These are phyloP conservation scores for Hippolais icterina DNA, from an alignment of 2,113 vertebrate species.

Conservation along the genomic window DNA sequence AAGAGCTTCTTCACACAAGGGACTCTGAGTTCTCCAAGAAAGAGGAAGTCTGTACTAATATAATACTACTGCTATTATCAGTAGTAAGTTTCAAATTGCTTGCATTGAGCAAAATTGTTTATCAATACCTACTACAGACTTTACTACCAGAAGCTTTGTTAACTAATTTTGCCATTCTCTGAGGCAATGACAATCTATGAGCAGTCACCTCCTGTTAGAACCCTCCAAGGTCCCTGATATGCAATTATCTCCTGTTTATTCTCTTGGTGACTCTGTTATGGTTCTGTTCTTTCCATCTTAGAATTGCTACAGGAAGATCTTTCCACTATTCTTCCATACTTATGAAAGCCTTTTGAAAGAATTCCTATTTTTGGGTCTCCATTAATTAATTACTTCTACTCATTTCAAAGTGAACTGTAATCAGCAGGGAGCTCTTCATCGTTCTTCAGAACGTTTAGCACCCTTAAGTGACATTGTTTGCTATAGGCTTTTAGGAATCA, in stretches of 20 bases:
- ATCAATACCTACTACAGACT: not conserved
- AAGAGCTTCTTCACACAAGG: not conserved
- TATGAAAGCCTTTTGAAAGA: not conserved
- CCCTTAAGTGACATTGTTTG: not conserved
- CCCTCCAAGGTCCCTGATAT: not conserved
- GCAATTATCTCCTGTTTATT: not conserved
- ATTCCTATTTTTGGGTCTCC: not conserved
- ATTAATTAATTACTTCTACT: constrained; percentile 8
- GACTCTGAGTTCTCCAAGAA: not conserved
- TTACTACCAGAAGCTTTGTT: not conserved
- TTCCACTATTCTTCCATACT: not conserved
- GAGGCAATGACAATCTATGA: not conserved
- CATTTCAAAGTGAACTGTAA: not conserved
- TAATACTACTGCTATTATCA: not conserved
- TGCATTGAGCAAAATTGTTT: not conserved
- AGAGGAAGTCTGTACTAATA: not conserved
- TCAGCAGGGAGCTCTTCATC: not conserved
- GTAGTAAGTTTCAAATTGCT: not conserved
- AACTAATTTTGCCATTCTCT: not conserved
- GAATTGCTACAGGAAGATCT: not conserved
- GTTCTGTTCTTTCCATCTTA: not conserved
- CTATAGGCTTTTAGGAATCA: not conserved
- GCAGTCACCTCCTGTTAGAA: not conserved
- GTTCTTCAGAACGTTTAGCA: not conserved
- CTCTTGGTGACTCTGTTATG: not conserved